Conservation (phyloP, 1,140 invertebrate genomes). For the Trichomalopsis sarcophagae region DNA sequence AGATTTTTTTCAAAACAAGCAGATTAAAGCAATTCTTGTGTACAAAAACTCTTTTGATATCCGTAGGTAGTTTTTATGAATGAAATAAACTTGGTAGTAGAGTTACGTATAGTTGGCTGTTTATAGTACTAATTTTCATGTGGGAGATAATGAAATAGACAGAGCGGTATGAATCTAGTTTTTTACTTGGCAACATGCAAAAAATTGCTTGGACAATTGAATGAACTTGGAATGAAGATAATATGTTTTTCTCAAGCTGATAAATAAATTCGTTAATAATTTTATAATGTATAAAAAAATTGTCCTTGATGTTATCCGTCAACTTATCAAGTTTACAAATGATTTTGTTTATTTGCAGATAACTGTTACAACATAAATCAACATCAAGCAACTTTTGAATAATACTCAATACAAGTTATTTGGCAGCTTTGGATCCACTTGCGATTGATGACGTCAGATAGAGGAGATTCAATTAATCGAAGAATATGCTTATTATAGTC, state of each 20-base stretch:
- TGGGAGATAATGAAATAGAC: not conserved
- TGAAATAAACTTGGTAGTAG: not conserved
- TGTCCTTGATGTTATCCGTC: not conserved
- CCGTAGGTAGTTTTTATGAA: not conserved
- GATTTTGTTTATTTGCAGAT: slow-evolving; percentile 32
- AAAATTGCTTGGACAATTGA: no score
- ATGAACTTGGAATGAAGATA: no score
- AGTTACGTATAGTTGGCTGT: not conserved
- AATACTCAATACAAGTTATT: not conserved
- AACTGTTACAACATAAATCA: not conserved
- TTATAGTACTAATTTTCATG: not conserved
- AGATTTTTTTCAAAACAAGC: not conserved
- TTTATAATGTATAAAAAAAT: no score
- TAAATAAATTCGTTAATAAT: no score
- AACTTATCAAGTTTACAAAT: not conserved
- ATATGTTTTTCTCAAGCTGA: no score
- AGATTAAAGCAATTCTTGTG: no score
- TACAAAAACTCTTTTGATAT: no score
- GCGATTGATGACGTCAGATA: not conserved
- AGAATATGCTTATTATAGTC: not conserved
- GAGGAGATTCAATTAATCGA: not conserved
- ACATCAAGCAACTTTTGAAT: not conserved
- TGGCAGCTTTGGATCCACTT: not conserved
- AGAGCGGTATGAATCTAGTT: not conserved
- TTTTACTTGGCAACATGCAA: no score